These are phyloP conservation scores for Hippotragus niger DNA, from an alignment of 2,113 vertebrate species.

Conservation along the genomic window DNA sequence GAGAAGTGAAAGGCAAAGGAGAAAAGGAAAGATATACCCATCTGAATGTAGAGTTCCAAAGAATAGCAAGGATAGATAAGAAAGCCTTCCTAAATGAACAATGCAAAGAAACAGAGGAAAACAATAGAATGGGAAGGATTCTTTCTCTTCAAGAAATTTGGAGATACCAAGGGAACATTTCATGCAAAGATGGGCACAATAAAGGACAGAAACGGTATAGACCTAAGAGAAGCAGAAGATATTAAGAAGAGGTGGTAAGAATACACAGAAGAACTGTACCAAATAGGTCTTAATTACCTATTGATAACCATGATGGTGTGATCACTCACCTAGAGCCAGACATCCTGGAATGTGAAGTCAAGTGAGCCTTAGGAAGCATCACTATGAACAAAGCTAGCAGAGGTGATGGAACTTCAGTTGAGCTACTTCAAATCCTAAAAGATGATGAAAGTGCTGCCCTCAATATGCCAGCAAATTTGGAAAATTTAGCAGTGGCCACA, in stretches of 20 bases:
- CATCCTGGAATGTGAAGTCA: not conserved
- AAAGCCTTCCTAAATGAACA: not conserved
- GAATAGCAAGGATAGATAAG: not conserved
- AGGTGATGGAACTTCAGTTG: not conserved
- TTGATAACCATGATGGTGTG: not conserved
- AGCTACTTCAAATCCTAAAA: not conserved
- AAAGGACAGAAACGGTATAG: not conserved
- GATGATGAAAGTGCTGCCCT: not conserved
- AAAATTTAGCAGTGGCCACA: not conserved
- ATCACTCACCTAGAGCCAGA: not conserved
- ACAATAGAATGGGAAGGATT: not conserved
- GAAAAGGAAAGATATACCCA: not conserved
- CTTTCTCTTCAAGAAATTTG: not conserved
- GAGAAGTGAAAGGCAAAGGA: not conserved
- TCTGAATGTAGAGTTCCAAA: not conserved
- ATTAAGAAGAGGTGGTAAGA: not conserved
- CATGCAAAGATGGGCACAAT: not conserved
- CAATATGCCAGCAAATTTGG: not conserved
- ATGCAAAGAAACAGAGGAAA: not conserved
- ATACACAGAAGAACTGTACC: not conserved
- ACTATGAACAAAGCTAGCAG: not conserved
- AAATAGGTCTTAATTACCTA: not conserved
- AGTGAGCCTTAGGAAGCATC: not conserved
- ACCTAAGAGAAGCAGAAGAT: not conserved
- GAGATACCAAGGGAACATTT: not conserved